These are phyloP conservation scores for Saxicola maurus DNA, from an alignment of 2,797 vertebrate genomes.

Conservation along the genomic window DNA sequence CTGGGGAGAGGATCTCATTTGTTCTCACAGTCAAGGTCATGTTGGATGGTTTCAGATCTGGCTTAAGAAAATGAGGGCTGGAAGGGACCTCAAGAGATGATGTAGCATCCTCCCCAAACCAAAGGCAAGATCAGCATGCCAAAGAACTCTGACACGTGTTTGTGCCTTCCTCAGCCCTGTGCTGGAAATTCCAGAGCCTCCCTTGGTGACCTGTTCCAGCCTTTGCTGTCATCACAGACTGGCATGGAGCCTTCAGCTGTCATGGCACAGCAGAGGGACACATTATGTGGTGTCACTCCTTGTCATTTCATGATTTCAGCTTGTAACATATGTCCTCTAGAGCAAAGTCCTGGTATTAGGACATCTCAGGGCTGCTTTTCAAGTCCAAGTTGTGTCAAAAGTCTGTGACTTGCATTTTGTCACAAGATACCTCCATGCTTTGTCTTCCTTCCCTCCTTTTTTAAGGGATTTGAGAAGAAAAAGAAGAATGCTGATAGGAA, in stretches of 20 bases:
- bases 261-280: not conserved
- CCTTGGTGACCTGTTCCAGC: not conserved
- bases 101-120: not conserved
- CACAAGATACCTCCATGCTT: not conserved
- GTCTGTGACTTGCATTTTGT: not conserved
- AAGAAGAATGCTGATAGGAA: not conserved
- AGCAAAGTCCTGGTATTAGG: not conserved
- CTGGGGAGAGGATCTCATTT: not conserved
- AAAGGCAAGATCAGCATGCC: not conserved
- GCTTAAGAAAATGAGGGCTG: not conserved
- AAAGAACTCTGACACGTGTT: not conserved
- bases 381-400: not conserved
- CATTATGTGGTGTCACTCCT: not conserved
- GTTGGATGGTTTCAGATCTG: not conserved
- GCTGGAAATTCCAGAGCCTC: not conserved
- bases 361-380: not conserved
- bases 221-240: not conserved
- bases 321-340: constrained; percentile 11
- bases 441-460: not conserved
- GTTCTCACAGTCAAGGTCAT: not conserved
- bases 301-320: constrained; percentile 12
- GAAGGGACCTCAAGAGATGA: not conserved
- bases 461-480: not conserved
- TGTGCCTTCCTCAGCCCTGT: not conserved
- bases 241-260: not conserved